Evolutionary conservation across 1,140 invertebrate genomes (phyloP), one percentile per base, ranked within the genome.

Genomic region (Papilio polytes): DNA sequence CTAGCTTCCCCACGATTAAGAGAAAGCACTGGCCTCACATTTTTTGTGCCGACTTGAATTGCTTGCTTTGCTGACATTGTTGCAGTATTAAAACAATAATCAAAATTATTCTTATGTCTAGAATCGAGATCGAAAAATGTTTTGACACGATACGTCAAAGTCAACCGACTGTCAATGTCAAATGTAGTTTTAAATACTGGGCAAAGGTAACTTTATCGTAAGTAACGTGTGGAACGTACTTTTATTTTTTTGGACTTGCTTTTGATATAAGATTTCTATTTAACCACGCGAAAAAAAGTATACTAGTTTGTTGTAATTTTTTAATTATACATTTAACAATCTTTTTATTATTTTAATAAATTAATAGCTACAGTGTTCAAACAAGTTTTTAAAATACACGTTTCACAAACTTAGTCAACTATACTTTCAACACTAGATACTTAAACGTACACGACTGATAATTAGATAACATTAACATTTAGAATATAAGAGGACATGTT

Each of bases 1-100:
- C 96, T 96, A 7, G 98, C 98, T 92, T 99, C 98, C 41, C 93
- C 93, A 76, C 94, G 93, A 90, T 97, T 97, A 56, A 97, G 81
- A 1, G 98, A 99, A 85, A 99, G 95, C 85, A 99, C 96, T 79
- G 98, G 98, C 93, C 97, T 97, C n/a, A 98, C 98, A 94, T 97
- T 96, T 93, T 96, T 96, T 59, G 95, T 93, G 70, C 95, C 96
- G 83, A 96, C 91, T 91, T 95, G 95, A 80, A 96, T 96, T 82
- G 96, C 95, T 94, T 96, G 93, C 83, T 93, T 93, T 80, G 95
- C 90, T 83, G 95, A 91, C 95, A 95, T 96, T 88, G 59, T 82
- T 59, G 31, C 26, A 78, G 20, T 78, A 26, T 78, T 18, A 59
- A 56, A 53, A 56, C 48, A 46, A 53, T 36, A 13, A 15, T 1